A percentile compares a stretch with the other conserved stretches of the same genome.
Evolutionary conservation across 2,888 invertebrate species (phyloP).

Genomic region (Apamea monoglypha): DNA sequence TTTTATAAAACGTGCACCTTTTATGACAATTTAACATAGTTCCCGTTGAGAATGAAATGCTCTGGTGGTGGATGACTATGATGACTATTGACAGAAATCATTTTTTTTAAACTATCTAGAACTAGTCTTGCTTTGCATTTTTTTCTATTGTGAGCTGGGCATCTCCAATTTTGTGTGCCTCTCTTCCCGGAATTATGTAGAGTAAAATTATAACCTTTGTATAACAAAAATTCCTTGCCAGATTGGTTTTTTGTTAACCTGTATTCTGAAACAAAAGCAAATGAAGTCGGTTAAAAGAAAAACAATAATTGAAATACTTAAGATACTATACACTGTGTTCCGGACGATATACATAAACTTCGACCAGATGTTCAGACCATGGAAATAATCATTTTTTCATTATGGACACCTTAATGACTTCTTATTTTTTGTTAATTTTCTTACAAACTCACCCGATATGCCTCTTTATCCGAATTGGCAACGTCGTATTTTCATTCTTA

Average conservation of each 20-base stretch:
- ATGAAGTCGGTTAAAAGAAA: no score
- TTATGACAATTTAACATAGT: slow-evolving; percentile 24
- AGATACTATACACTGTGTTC: neutral
- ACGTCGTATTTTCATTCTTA: no score
- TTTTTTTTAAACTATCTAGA: neutral
- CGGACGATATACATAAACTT: no score
- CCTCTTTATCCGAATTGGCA: no score
- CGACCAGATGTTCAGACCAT: no score
- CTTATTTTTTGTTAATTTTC: no score
- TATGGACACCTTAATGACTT: no score
- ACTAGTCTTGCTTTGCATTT: slow-evolving; percentile 43
- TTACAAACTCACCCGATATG: no score
- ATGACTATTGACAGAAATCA: neutral
- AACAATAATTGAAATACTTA: neutral
- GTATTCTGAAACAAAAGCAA: slow-evolving; percentile 25
- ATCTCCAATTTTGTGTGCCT: slow-evolving; percentile 36
- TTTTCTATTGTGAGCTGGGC: slow-evolving; percentile 33
- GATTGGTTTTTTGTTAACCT: neutral
- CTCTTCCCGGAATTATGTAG: neutral
- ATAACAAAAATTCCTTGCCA: slow-evolving; percentile 27
- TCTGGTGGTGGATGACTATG: slow-evolving; percentile 42
- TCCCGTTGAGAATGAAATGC: slow-evolving; percentile 35
- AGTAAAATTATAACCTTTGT: slow-evolving; percentile 25
- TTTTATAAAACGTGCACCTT: neutral
- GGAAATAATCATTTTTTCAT: no score